Conservation (phyloP, 2,888 invertebrate genomes). For the Drosophila tripunctata region DNA sequence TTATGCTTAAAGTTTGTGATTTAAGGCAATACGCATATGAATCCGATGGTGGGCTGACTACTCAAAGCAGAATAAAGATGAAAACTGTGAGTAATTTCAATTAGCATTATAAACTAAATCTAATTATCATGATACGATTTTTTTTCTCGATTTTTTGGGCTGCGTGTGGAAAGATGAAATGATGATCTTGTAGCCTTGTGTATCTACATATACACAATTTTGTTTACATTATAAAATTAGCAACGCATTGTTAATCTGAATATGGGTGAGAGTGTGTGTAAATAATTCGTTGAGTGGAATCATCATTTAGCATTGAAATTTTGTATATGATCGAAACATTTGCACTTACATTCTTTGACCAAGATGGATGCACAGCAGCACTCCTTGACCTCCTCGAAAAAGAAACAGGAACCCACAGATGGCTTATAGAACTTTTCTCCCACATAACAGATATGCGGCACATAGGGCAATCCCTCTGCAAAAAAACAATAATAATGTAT, state of each 20-base stretch:
- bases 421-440: constrained; percentile 81
- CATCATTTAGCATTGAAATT: constrained; percentile 36
- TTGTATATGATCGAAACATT: neutral
- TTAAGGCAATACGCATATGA: constrained; percentile 35
- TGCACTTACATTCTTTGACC: constrained; percentile 82
- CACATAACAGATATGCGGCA: constrained; percentile 84
- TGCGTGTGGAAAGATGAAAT: constrained; percentile 33
- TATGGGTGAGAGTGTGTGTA: constrained; percentile 33
- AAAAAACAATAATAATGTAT: constrained; percentile 6
- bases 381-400: constrained; percentile 82
- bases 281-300: constrained; percentile 21
- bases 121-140: constrained; percentile 72
- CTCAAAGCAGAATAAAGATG: neutral
- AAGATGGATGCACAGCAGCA: constrained; percentile 82
- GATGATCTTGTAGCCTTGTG: constrained; percentile 34
- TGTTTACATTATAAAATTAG: constrained; percentile 73
- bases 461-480: constrained; percentile 84
- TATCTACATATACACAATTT: no score
- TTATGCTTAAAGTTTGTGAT: constrained; percentile 58
- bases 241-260: constrained; percentile 70
- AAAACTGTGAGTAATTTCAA: constrained; percentile 55
- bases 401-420: constrained; percentile 82
- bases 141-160: no score
- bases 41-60: constrained; percentile 15
- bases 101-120: constrained; percentile 76